These are phyloP conservation scores for Bactericera cockerelli DNA, from an alignment of 1,140 invertebrate species.

Conservation along the genomic window DNA sequence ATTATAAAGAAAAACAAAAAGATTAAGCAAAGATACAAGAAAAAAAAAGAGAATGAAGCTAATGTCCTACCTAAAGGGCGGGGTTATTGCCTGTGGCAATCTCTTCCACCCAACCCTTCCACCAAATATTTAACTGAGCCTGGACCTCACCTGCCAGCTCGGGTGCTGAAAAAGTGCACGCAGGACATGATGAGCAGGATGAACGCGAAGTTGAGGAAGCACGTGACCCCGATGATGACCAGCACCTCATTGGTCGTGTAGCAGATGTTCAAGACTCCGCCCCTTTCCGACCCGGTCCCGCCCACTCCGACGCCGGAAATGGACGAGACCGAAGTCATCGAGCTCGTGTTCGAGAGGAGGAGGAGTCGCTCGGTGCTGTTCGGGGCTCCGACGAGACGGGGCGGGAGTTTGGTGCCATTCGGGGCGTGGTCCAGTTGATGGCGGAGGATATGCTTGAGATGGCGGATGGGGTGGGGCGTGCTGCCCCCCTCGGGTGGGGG, in stretches of 20 bases:
- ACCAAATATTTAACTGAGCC: too few relatives aligned
- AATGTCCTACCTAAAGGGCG: too few relatives aligned
- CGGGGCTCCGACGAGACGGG: too few relatives aligned
- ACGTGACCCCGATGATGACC: slow-evolving; percentile 25
- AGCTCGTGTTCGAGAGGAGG: background rate
- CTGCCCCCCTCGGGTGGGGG: background rate
- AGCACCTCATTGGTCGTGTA: slow-evolving; percentile 22
- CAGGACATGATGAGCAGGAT: slow-evolving; percentile 24
- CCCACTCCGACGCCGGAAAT: background rate
- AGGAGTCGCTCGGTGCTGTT: too few relatives aligned
- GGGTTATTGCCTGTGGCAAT: too few relatives aligned
- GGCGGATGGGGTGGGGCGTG: background rate
- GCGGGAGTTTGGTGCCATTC: too few relatives aligned
- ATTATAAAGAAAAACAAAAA: too few relatives aligned
- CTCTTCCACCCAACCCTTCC: too few relatives aligned
- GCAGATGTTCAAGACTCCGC: slow-evolving; percentile 12
- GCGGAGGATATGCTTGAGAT: slow-evolving; percentile 5
- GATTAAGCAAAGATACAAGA: too few relatives aligned
- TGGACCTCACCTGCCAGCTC: background rate
- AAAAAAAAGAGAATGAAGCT: too few relatives aligned
- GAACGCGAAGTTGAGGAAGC: slow-evolving; percentile 26
- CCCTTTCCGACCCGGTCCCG: background rate
- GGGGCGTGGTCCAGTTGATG: background rate
- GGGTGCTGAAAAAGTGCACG: slow-evolving; percentile 23
- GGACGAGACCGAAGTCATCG: background rate